phyloP scores from a whole-genome alignment of 2,113 vertebrate genomes.

The Caranx ignobilis region DNA sequence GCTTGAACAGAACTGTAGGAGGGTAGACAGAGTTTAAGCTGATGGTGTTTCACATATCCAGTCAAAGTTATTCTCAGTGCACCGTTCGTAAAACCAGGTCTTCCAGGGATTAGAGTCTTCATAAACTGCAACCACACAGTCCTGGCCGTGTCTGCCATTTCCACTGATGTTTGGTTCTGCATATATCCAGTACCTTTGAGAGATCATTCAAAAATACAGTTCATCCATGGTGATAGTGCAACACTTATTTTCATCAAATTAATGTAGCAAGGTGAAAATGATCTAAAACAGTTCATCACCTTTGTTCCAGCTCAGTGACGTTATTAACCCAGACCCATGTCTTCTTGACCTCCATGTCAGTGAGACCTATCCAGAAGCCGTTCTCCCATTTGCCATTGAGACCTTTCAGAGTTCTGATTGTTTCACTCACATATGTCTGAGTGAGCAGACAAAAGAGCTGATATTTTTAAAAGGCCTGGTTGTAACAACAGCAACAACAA shows the following conservation, averaged over 20 bases:
- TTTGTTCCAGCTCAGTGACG: constrained; percentile 41
- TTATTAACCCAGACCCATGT: constrained; percentile 69
- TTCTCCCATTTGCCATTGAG: accelerated
- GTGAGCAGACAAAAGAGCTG: not conserved
- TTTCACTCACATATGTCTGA: constrained; percentile 41
- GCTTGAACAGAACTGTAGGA: not conserved
- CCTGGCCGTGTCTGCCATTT: not conserved
- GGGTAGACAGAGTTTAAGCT: not conserved
- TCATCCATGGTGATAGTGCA: not conserved
- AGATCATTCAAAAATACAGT: not conserved
- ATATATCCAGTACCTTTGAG: constrained; percentile 61
- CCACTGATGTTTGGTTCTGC: constrained; percentile 27
- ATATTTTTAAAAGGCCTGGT: not conserved
- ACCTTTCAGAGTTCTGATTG: not conserved
- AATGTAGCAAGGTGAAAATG: not conserved
- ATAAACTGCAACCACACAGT: constrained; percentile 35
- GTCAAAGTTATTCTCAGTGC: accelerated
- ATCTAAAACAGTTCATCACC: constrained; percentile 23
- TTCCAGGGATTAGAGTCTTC: constrained; percentile 9
- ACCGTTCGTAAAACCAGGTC: constrained; percentile 13
- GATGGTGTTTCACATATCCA: constrained; percentile 63
- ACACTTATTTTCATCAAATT: not conserved
- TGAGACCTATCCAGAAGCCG: constrained; percentile 62
- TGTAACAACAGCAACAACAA: not conserved
- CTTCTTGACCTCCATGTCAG: constrained; percentile 14